A percentile compares a stretch with the other conserved stretches of the same genome.
Conservation (phyloP, 1,140 invertebrate species). For the Trachymyrmex cornetzi region DNA sequence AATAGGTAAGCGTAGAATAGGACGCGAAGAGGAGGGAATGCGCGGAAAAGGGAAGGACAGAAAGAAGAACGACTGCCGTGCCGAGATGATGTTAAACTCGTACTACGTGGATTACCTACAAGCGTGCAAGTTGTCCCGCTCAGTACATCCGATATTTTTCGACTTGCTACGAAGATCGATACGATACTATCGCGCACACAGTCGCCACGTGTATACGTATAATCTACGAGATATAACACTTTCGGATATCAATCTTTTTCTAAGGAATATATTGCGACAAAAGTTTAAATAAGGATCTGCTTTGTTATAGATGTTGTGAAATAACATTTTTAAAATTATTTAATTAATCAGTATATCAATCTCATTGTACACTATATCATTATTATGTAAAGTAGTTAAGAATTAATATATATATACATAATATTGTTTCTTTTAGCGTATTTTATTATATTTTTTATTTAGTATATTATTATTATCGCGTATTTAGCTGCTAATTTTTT, state of each 20-base stretch:
- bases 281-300: background rate
- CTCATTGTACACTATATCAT: background rate
- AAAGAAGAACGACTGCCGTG: slow-evolving; percentile 58
- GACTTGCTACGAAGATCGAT: slow-evolving; percentile 35
- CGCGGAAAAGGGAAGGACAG: background rate
- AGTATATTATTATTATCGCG: too few species aligned
- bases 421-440: too few species aligned
- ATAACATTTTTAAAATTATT: background rate
- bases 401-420: background rate
- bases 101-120: slow-evolving; percentile 57
- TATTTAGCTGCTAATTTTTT: background rate
- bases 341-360: background rate
- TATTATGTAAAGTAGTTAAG: background rate
- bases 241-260: background rate
- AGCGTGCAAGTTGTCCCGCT: slow-evolving; percentile 48
- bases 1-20: slow-evolving; percentile 71
- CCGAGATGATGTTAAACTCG: slow-evolving; percentile 64
- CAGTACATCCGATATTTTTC: slow-evolving; percentile 54
- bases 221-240: slow-evolving; percentile 17
- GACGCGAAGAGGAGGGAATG: background rate
- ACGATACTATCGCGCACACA: background rate
- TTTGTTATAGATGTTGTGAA: background rate
- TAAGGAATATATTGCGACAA: background rate
- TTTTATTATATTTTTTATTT: too few species aligned
- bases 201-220: background rate